phyloP scores from a whole-genome alignment of 2,888 invertebrate species.

The Eudemis profundana region DNA sequence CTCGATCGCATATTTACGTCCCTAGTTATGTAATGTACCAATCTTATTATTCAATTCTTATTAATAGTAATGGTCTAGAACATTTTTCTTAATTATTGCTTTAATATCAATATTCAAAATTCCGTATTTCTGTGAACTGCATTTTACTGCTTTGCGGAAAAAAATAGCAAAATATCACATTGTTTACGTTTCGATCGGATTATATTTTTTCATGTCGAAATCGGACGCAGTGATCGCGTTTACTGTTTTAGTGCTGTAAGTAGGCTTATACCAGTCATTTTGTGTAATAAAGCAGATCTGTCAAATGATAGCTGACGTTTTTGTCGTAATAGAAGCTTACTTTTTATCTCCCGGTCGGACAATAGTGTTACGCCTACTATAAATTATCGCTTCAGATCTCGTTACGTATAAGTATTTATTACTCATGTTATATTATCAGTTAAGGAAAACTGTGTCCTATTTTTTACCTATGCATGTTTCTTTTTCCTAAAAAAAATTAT shows the following conservation, averaged over 20 bases:
- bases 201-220: background rate
- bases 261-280: slow-evolving; percentile 33
- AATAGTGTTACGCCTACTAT: slow-evolving; percentile 34
- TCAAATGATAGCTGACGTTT: slow-evolving; percentile 23
- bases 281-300: slow-evolving; percentile 40
- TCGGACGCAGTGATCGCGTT: slow-evolving; percentile 40
- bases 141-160: too few species aligned
- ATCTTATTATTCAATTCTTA: too few species aligned
- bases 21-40: too few species aligned
- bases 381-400: slow-evolving; percentile 20
- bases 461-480: too few species aligned
- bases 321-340: slow-evolving; percentile 36
- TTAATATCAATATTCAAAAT: too few species aligned
- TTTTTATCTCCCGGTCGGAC: slow-evolving; percentile 31
- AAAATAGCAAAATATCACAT: too few species aligned
- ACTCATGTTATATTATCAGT: background rate
- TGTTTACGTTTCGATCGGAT: background rate
- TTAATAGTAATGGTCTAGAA: too few species aligned
- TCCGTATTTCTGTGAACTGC: too few species aligned
- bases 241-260: slow-evolving; percentile 60
- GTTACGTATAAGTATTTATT: slow-evolving; percentile 7
- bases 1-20: too few species aligned
- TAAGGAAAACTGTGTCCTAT: slow-evolving; percentile 1
- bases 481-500: too few species aligned
- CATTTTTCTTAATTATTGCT: too few species aligned